Percentiles rank a stretch among this genome's conserved stretches.
phyloP scores from a whole-genome alignment of 1,140 invertebrate species.

The Heliconius melpomene region DNA sequence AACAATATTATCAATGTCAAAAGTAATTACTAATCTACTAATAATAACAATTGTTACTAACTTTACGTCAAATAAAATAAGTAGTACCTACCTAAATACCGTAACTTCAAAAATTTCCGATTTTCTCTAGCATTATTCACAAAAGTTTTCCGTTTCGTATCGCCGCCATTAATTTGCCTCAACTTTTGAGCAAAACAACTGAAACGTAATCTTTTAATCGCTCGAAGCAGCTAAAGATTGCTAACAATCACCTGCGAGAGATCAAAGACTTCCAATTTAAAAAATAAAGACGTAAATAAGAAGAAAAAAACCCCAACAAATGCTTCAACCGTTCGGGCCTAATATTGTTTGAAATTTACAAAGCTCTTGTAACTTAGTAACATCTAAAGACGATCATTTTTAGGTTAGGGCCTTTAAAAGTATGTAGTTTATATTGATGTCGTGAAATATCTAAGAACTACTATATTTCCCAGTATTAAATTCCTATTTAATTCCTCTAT shows the following conservation, averaged over 20 bases:
- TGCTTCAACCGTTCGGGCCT: not conserved
- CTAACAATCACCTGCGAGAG: conserved; percentile 14
- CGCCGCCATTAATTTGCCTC: conserved; percentile 29
- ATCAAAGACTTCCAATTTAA: conserved; percentile 27
- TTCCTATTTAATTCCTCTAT: no score
- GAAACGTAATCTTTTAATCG: conserved; percentile 36
- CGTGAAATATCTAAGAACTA: no score
- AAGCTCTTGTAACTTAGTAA: conserved; percentile 1
- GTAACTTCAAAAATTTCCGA: not conserved
- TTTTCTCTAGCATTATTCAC: not conserved
- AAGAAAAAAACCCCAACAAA: conserved; percentile 4
- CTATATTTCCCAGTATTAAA: no score
- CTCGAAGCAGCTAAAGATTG: conserved; percentile 21
- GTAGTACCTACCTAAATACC: not conserved
- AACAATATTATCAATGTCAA: no score
- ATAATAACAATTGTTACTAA: not conserved
- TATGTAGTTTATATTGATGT: no score
- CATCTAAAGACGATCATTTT: no score
- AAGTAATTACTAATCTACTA: no score
- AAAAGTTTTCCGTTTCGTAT: conserved; percentile 5
- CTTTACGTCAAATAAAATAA: not conserved
- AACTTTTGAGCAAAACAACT: conserved; percentile 33
- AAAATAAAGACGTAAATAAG: not conserved
- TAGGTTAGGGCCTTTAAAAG: no score
- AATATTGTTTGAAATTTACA: conserved; percentile 5